Base-by-base conservation (phyloP, 2,888 invertebrate species). In the Epinotia demarniana region DNA sequence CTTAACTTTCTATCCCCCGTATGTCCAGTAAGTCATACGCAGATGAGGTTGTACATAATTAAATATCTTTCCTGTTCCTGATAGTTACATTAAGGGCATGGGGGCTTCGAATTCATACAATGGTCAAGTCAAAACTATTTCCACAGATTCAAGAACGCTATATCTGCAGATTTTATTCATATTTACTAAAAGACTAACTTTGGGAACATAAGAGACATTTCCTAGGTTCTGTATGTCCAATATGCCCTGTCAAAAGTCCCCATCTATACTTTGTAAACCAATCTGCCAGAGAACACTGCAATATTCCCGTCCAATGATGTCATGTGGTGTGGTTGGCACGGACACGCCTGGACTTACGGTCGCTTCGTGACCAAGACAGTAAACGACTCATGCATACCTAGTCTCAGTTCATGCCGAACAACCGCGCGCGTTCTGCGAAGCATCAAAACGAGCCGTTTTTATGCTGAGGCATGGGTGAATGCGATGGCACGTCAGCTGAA, bases 301-400 rank as follows among this genome's bases (percentile, higher is more conserved):
- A 64, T 71, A 60, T 60, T 60, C 60, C 64, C 43, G 81, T 78
- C 79, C 84, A 84, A 87, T 92, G 91, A 92, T 92, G 90, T 92
- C 91, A 91, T 89, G 86, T 84, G 87, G 87, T 77, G 74, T 90
- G 33, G 66, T 12, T 87, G 89, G 89, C 85, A 88, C 87, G 87
- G 87, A 87, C 87, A 86, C 87, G 88, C 85, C 86, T 83, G 85
- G 84, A 83, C 83, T 84, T 81, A 83, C 80, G 81, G 85, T 80
- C 83, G 82, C 86, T 84, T 88, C 87, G 89, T 80, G 89, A 89
- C 86, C 85, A 83, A 85, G 85, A 84, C 86, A 86, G 78, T 84
- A 82, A 88, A 86, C 86, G 85, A 85, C 85, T 87, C 82, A 79
- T 85, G 86, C 86, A 87, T 87, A 85, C 84, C 85, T 85, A 85